Evolutionary conservation across 2,888 invertebrate species (phyloP).

Genomic region (Lamellibrachia satsuma): DNA sequence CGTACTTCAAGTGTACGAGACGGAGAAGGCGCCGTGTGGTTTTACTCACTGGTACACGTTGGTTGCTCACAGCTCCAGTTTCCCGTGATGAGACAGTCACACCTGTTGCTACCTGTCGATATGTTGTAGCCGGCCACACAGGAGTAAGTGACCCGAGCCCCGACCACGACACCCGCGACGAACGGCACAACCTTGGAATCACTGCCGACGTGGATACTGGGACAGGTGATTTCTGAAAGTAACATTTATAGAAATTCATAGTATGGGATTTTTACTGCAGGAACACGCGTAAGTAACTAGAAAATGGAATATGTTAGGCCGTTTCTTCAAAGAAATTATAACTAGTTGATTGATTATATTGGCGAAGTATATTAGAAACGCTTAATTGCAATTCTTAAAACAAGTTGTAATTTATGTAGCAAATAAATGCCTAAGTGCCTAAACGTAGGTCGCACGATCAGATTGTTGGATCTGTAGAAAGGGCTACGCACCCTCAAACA

Average conservation of each 20-base stretch:
- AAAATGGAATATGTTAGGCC: neutral
- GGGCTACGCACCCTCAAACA: neutral
- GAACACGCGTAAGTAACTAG: neutral
- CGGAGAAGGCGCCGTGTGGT: no score
- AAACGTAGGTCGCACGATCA: no score
- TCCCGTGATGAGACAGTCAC: neutral
- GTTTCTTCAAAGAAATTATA: neutral
- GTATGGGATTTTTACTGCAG: neutral
- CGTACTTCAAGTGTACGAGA: no score
- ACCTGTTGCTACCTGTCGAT: neutral
- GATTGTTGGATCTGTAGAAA: no score
- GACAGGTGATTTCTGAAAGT: conserved; percentile 12
- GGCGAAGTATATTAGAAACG: neutral
- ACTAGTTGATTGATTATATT: neutral
- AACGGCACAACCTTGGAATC: neutral
- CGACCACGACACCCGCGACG: neutral
- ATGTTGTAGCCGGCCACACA: neutral
- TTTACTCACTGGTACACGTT: neutral
- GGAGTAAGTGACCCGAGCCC: neutral
- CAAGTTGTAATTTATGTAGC: neutral
- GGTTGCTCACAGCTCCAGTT: neutral
- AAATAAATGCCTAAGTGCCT: neutral
- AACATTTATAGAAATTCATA: neutral
- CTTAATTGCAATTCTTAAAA: neutral
- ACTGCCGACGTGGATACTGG: neutral